Conservation (phyloP, 92 coral and sea anemone genomes). For the Zoanthus solanderi region DNA sequence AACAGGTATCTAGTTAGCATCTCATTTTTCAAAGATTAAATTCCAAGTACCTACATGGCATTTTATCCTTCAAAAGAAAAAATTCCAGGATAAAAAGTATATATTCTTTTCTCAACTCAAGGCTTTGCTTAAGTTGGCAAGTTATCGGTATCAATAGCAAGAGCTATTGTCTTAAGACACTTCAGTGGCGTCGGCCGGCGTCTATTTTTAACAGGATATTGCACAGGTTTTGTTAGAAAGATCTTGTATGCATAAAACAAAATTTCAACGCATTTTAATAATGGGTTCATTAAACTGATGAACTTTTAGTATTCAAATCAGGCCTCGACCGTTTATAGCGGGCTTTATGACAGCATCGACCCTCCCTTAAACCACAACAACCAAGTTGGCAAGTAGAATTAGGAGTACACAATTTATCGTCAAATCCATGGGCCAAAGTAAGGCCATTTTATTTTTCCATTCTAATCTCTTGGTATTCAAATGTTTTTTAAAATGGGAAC, state of each 20-base stretch:
- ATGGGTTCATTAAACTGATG: neutral
- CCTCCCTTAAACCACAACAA: neutral
- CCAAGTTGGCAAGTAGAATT: neutral
- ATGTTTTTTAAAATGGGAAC: constrained; percentile 20
- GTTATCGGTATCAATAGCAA: neutral
- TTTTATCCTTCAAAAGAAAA: neutral
- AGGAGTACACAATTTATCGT: constrained; percentile 14
- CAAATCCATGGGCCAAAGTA: constrained; percentile 27
- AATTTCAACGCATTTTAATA: neutral
- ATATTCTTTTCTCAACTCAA: neutral
- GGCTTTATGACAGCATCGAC: neutral
- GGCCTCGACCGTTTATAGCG: neutral
- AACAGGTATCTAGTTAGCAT: too few species aligned
- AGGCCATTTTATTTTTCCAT: neutral
- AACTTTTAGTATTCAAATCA: neutral
- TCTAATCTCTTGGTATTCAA: constrained; percentile 36
- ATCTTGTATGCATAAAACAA: neutral
- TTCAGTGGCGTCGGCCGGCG: neutral
- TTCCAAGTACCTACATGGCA: too few species aligned
- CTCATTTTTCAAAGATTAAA: neutral
- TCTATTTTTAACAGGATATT: constrained; percentile 3
- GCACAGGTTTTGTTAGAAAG: neutral
- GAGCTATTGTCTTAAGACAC: neutral
- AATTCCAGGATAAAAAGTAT: neutral
- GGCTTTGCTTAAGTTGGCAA: constrained; percentile 16